Conservation (phyloP, 2,797 vertebrate species). For the Gallinago stenura region DNA sequence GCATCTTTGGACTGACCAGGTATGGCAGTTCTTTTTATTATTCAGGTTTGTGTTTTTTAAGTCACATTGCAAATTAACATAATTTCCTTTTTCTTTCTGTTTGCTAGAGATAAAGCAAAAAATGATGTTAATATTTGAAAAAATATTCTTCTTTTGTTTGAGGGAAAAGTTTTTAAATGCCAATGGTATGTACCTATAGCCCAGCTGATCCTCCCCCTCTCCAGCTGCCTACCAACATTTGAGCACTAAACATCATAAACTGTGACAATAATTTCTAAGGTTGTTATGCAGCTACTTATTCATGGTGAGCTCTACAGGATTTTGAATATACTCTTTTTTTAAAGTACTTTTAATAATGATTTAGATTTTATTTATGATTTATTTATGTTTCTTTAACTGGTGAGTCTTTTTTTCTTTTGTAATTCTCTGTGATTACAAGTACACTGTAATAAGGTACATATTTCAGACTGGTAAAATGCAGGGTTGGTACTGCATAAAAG, state of each 20-base stretch:
- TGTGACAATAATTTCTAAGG: background rate
- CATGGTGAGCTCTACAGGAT: background rate
- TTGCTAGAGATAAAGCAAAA: background rate
- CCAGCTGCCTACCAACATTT: background rate
- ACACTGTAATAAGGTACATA: background rate
- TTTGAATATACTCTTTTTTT: background rate
- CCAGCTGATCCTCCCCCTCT: background rate
- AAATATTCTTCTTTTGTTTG: background rate
- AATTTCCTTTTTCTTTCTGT: background rate
- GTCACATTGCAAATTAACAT: background rate
- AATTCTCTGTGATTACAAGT: background rate
- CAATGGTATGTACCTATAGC: background rate
- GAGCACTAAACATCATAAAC: background rate
- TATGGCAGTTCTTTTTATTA: background rate
- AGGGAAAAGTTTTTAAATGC: background rate
- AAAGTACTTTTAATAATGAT: background rate
- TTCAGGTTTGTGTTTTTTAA: background rate
- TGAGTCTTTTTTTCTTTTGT: background rate
- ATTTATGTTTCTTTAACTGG: background rate
- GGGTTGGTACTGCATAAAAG: background rate
- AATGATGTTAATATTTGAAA: background rate
- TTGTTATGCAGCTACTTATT: background rate
- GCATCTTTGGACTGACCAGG: background rate
- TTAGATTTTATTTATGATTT: background rate
- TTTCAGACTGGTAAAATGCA: background rate